These are phyloP conservation scores for Seira sanloemensis DNA, from an alignment of 2,888 invertebrate genomes.

Conservation along the genomic window DNA sequence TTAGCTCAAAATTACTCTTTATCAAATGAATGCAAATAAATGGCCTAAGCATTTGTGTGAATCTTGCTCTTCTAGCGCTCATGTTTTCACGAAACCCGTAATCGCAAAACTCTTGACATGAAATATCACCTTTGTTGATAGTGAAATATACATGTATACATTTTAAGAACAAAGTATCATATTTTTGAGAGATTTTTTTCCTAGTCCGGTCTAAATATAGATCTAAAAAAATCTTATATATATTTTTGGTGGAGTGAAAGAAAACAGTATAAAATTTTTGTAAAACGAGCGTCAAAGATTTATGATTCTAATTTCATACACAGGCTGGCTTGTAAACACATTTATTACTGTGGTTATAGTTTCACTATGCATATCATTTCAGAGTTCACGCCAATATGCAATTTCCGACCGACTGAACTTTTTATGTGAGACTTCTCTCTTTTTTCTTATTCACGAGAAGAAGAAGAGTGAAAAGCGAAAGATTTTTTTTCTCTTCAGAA, in stretches of 20 bases:
- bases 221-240: neutral
- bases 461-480: neutral
- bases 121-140: neutral
- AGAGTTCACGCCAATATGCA: slow-evolving; percentile 23
- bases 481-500: neutral
- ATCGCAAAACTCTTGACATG: neutral
- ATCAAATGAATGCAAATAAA: no score
- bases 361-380: neutral
- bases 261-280: slow-evolving; percentile 32
- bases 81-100: no score
- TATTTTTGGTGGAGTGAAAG: neutral
- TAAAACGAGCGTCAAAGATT: slow-evolving; percentile 54
- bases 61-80: no score
- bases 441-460: slow-evolving; percentile 29
- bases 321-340: slow-evolving; percentile 60
- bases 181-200: neutral
- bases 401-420: neutral
- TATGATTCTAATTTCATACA: slow-evolving; percentile 63
- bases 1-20: no score
- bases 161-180: neutral
- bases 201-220: slow-evolving; percentile 63
- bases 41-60: no score
- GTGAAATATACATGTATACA: neutral
- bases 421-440: slow-evolving; percentile 3
- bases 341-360: slow-evolving; percentile 32